A percentile compares a stretch with the other conserved stretches of the same genome.
phyloP scores from a whole-genome alignment of 1,140 invertebrate genomes.

The Lasaia peninsularis region DNA sequence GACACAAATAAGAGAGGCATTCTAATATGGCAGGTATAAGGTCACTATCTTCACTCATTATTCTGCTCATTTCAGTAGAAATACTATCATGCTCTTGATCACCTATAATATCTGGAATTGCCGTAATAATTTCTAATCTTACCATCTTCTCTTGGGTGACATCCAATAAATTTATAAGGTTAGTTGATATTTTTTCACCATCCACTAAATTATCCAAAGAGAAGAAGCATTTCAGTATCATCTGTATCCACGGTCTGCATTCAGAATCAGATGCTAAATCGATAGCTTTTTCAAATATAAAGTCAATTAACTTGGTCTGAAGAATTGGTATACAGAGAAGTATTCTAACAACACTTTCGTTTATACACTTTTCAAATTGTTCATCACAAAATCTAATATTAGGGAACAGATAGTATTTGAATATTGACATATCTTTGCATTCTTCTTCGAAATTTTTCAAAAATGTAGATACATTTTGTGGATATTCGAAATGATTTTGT shows the following conservation, averaged over 20 bases:
- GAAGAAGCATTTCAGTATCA: constrained; percentile 63
- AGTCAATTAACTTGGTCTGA: constrained; percentile 61
- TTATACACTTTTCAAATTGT: constrained; percentile 36
- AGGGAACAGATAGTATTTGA: constrained; percentile 61
- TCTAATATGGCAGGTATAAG: constrained; percentile 67
- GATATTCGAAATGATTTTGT: constrained; percentile 63
- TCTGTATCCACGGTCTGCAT: constrained; percentile 57
- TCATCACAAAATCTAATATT: constrained; percentile 51
- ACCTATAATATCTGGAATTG: constrained; percentile 69
- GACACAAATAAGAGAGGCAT: constrained; percentile 63
- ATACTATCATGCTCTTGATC: constrained; percentile 65
- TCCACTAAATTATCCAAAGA: constrained; percentile 50
- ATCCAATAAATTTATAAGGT: constrained; percentile 63
- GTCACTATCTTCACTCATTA: constrained; percentile 58
- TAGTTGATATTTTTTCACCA: constrained; percentile 49
- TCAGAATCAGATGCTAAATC: constrained; percentile 55
- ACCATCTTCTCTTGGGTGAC: constrained; percentile 58
- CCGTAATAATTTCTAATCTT: constrained; percentile 66
- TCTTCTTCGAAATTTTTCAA: constrained; percentile 50
- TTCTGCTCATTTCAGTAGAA: constrained; percentile 60
- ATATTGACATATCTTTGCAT: constrained; percentile 45
- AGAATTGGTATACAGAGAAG: constrained; percentile 54
- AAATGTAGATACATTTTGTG: constrained; percentile 56
- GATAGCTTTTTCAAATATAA: constrained; percentile 59
- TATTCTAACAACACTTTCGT: constrained; percentile 63